Percentiles rank a stretch among this genome's conserved stretches.
phyloP scores from a whole-genome alignment of 2,113 vertebrate genomes.

The Gnathonemus longibarbis region DNA sequence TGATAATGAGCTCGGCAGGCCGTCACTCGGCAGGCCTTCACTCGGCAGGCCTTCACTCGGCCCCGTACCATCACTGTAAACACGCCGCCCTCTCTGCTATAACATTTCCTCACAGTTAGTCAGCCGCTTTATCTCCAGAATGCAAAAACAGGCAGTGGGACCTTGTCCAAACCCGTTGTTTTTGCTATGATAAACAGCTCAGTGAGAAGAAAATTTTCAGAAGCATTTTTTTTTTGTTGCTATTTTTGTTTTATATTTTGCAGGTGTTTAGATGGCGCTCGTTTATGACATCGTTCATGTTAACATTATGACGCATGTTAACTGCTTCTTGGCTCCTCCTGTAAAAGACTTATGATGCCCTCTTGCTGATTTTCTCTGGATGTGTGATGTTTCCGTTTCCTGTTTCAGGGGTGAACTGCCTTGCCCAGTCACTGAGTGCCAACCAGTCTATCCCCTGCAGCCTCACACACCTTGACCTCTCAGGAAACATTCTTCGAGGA shows the following conservation, averaged over 20 bases:
- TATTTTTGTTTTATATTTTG: neutral
- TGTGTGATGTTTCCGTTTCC: neutral
- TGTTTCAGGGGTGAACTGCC: conserved; percentile 74
- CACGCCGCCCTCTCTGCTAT: neutral
- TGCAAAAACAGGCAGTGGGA: neutral
- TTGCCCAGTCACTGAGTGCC: conserved; percentile 79
- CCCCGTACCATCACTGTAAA: neutral
- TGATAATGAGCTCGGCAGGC: neutral
- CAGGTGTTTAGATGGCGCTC: neutral
- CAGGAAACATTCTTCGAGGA: conserved; percentile 72
- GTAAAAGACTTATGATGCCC: neutral
- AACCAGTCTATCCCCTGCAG: conserved; percentile 64
- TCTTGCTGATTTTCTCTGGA: neutral
- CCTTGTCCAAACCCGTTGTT: neutral
- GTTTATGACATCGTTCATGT: neutral
- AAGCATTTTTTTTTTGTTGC: neutral
- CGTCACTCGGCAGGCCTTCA: neutral
- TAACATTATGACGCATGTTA: neutral
- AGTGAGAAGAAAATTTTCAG: neutral
- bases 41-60: neutral
- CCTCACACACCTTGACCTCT: conserved; percentile 75
- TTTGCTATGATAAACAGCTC: neutral
- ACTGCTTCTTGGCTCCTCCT: neutral
- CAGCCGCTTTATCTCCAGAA: neutral
- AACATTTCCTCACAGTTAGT: neutral